phyloP scores from a whole-genome alignment of 2,888 invertebrate species.

The Empis livida region DNA sequence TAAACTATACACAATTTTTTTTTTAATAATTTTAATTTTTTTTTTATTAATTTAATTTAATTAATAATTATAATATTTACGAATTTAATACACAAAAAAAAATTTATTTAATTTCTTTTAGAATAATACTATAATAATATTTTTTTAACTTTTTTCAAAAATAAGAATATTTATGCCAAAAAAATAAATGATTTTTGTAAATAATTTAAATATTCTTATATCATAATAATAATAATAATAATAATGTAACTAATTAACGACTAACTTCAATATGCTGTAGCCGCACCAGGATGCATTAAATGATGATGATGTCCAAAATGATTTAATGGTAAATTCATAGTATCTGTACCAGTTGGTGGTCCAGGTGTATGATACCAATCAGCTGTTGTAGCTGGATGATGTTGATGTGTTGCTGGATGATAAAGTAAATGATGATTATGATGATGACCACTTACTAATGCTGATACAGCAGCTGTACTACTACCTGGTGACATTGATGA shows the following conservation, averaged over 20 bases:
- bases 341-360: slow-evolving; percentile 32
- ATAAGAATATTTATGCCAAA: not conserved
- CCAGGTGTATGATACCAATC: slow-evolving; percentile 35
- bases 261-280: slow-evolving; percentile 59
- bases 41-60: no score
- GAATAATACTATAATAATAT: not conserved
- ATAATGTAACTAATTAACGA: not conserved
- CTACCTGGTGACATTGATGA: slow-evolving; percentile 21
- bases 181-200: not conserved
- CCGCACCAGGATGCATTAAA: slow-evolving; percentile 55
- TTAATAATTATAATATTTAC: not conserved
- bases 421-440: slow-evolving; percentile 34
- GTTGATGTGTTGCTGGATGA: slow-evolving; percentile 34
- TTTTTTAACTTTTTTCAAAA: not conserved
- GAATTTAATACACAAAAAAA: no score
- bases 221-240: not conserved
- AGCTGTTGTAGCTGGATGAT: slow-evolving; percentile 30
- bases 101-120: not conserved
- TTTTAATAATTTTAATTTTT: not conserved
- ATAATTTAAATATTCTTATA: no score
- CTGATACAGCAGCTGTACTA: slow-evolving; percentile 22
- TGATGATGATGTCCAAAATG: slow-evolving; percentile 46
- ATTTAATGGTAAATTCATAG: slow-evolving; percentile 34
- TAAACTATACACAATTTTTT: no score
- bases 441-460: slow-evolving; percentile 27